phyloP scores from a whole-genome alignment of 2,888 invertebrate genomes.

The Brachyopa scutellaris region DNA sequence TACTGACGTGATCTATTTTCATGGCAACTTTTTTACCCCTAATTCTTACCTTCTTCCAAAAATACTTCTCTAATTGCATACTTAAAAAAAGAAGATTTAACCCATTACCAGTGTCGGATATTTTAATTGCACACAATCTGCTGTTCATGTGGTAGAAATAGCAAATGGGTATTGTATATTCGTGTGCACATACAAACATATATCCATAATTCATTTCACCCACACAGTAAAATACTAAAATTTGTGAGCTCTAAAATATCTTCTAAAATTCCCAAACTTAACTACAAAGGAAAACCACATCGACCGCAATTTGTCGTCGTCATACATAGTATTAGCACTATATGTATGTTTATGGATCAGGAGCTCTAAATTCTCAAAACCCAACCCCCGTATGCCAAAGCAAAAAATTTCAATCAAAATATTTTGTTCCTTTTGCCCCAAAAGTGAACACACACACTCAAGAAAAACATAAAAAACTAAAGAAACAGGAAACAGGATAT shows the following conservation, averaged over 20 bases:
- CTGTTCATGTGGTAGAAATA: too few relatives aligned
- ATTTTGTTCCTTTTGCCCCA: slow-evolving; percentile 5
- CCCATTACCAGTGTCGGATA: too few relatives aligned
- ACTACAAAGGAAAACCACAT: slow-evolving; percentile 57
- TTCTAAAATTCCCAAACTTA: slow-evolving; percentile 41
- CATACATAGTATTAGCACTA: not conserved
- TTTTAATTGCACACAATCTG: too few relatives aligned
- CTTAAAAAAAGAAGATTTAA: too few relatives aligned
- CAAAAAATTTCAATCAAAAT: slow-evolving; percentile 57
- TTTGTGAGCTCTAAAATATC: slow-evolving; percentile 10
- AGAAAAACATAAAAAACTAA: slow-evolving; percentile 6
- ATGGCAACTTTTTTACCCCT: too few relatives aligned
- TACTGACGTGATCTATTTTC: too few relatives aligned
- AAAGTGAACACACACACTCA: not conserved
- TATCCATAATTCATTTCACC: too few relatives aligned
- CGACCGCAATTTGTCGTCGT: slow-evolving; percentile 54
- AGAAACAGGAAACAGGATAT: slow-evolving; percentile 60
- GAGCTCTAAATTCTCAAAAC: not conserved
- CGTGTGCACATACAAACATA: too few relatives aligned
- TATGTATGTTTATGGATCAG: not conserved
- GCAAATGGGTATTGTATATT: too few relatives aligned
- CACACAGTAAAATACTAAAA: not conserved
- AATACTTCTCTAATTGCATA: too few relatives aligned
- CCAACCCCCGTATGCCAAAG: not conserved
- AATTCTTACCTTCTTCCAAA: too few relatives aligned